These are phyloP conservation scores for Callipepla californica DNA, from an alignment of 2,113 vertebrate species.

Conservation along the genomic window DNA sequence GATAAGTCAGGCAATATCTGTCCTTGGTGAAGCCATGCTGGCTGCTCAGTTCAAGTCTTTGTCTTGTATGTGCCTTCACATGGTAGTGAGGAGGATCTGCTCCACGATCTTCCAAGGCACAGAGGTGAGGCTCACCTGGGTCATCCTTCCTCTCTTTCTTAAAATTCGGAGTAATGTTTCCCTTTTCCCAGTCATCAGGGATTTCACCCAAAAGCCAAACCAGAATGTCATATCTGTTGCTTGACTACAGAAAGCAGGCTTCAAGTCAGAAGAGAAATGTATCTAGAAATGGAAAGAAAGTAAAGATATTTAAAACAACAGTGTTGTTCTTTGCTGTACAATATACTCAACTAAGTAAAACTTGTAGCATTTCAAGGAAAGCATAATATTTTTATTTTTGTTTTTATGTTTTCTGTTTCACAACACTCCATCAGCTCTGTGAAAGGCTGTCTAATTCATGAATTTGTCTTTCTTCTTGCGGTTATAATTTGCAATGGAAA, in stretches of 20 bases:
- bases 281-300: not conserved
- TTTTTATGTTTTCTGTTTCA: not conserved
- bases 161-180: too few species aligned
- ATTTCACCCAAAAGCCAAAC: not conserved
- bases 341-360: not conserved
- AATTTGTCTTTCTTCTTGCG: not conserved
- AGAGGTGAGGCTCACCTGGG: too few species aligned
- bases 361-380: not conserved
- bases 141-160: too few species aligned
- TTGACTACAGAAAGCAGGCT: not conserved
- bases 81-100: too few species aligned
- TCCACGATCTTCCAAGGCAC: too few species aligned
- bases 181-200: too few species aligned
- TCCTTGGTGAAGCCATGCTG: too few species aligned
- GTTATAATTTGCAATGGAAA: not conserved
- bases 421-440: rapidly evolving
- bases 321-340: not conserved
- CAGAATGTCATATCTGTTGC: not conserved
- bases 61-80: too few species aligned
- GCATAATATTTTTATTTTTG: not conserved
- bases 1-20: too few species aligned
- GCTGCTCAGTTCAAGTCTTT: too few species aligned
- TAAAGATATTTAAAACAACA: not conserved
- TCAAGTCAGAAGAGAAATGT: not conserved
- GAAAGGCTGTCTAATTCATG: not conserved